These are phyloP conservation scores for Hyles euphorbiae DNA, from an alignment of 1,140 invertebrate genomes.

Conservation along the genomic window DNA sequence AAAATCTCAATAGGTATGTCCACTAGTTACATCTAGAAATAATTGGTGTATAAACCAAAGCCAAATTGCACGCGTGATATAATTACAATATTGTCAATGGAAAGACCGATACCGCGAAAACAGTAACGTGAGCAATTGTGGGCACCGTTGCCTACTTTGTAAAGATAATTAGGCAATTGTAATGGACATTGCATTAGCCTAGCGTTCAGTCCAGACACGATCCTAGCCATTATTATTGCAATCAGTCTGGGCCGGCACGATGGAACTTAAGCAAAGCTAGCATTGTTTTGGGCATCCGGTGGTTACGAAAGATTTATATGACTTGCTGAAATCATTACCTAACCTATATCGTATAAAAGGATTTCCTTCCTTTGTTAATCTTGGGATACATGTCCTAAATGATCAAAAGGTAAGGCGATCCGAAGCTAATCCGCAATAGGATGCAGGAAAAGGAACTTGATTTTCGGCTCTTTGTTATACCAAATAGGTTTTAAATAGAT, in stretches of 20 bases:
- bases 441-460: no score
- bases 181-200: neutral
- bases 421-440: no score
- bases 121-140: no score
- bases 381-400: constrained; percentile 1
- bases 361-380: constrained; percentile 11
- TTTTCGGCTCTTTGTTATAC: no score
- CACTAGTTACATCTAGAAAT: no score
- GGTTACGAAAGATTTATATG: constrained; percentile 6
- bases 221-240: constrained; percentile 8
- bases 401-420: no score
- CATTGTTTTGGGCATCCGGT: constrained; percentile 7
- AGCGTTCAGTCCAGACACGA: neutral
- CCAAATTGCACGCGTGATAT: no score
- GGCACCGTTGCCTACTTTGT: neutral
- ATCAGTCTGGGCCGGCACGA: constrained; percentile 2
- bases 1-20: no score
- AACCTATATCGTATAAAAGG: constrained; percentile 4
- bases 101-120: no score
- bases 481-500: no score
- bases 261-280: constrained; percentile 1
- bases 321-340: constrained; percentile 1
- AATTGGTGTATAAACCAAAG: no score
- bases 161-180: constrained; percentile 3
- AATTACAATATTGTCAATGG: no score